These are phyloP conservation scores for Trochalopteron elliotii DNA, from an alignment of 2,113 vertebrate species.

Conservation along the genomic window DNA sequence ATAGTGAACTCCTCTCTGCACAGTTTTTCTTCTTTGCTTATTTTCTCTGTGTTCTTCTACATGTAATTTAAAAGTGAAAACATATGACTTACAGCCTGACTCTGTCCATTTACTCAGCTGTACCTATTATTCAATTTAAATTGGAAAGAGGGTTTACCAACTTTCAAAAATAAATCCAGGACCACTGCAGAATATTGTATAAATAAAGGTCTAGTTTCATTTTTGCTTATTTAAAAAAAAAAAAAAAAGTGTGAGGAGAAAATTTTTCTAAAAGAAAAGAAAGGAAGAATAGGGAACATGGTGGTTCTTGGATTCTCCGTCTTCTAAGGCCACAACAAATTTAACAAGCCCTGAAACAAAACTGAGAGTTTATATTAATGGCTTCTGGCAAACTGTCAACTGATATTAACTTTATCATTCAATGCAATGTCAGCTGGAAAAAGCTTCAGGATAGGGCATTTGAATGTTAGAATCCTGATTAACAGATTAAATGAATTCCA, in stretches of 20 bases:
- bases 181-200: slow-evolving; percentile 39
- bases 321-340: slow-evolving; percentile 65
- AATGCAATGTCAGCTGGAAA: slow-evolving; percentile 61
- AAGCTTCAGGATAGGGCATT: slow-evolving; percentile 54
- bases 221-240: slow-evolving; percentile 6
- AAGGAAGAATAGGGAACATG: neutral
- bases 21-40: slow-evolving; percentile 39
- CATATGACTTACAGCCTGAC: slow-evolving; percentile 26
- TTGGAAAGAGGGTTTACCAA: slow-evolving; percentile 71
- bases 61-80: slow-evolving; percentile 73
- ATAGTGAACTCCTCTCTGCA: neutral
- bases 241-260: neutral
- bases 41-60: slow-evolving; percentile 36
- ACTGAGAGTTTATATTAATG: slow-evolving; percentile 63
- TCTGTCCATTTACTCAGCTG: slow-evolving; percentile 72
- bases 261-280: slow-evolving; percentile 11
- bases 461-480: slow-evolving; percentile 67
- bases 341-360: slow-evolving; percentile 68
- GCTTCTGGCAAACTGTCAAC: slow-evolving; percentile 74
- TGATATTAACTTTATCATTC: slow-evolving; percentile 70
- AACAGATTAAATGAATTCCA: slow-evolving; percentile 62
- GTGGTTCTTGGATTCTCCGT: slow-evolving; percentile 22
- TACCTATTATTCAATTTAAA: slow-evolving; percentile 75
- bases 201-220: slow-evolving; percentile 70
- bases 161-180: slow-evolving; percentile 72